Base-by-base conservation (phyloP, 1,140 invertebrate species). In the Drosophila sproati region DNA sequence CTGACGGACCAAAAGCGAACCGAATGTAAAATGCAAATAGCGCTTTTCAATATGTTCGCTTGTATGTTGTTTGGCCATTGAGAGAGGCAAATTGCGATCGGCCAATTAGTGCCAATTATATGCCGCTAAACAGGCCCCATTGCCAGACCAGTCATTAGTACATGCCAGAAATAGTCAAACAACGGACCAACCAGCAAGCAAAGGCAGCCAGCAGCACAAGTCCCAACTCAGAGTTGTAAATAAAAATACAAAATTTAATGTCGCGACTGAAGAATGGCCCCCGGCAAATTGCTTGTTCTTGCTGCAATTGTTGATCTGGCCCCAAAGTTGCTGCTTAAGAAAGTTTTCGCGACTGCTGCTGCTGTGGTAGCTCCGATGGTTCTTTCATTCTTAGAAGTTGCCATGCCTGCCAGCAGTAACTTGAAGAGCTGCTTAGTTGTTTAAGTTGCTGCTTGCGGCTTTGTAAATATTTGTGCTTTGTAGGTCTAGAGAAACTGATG, bases 31-130 rank as follows among this genome's bases (percentile, higher is more conserved):
- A 35, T 48, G 34, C 45, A 39, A 31, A 10, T 20, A 62, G 20
- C n/a, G 3, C 34, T 56, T 39, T 29, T 45, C n/a, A n/a, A 37
- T 63, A 59, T 32, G 39, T 4, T 34, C 8, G 10, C 29, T 29
- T 5, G 3, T 56, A 48, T 48, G 51, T 37, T 43, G 3, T 35
- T 62, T 7, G 12, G 32, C n/a, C 8, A 55, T 54, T 55, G 56
- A 61, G 50, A 70, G 51, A 50, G 51, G 56, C 68, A 83, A 76
- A 66, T 71, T 85, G 73, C 51, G 64, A 77, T 80, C 77, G 83
- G 77, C 82, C 85, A 87, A 87, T 87, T 87, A 87, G 82, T 68
- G 75, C 34, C 51, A 86, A 82, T 86, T 82, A 87, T 67, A 41
- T 67, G 75, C 37, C 12, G 39, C 56, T 45, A 63, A 79, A 63